Percentiles rank a stretch among this genome's conserved stretches.
phyloP scores from a whole-genome alignment of 2,797 vertebrate genomes.

The Phyllotis vaccarum region DNA sequence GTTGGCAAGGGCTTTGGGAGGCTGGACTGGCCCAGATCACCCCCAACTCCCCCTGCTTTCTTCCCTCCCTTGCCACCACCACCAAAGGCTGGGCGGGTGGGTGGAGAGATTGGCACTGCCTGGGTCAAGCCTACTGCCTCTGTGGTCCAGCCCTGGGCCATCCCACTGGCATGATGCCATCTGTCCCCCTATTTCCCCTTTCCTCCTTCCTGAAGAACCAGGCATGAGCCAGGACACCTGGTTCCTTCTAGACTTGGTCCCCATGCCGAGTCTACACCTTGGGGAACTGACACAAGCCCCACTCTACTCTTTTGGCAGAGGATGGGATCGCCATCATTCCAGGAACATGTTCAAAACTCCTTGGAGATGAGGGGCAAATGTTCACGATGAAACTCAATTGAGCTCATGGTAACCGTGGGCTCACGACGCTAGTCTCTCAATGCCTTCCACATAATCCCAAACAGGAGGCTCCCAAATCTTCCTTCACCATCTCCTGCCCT shows the following conservation, averaged over 20 bases:
- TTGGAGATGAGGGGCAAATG: constrained; percentile 3
- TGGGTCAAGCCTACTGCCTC: constrained; percentile 65
- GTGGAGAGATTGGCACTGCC: constrained; percentile 62
- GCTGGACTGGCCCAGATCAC: constrained; percentile 79
- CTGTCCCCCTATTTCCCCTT: not conserved
- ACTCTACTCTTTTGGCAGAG: not conserved
- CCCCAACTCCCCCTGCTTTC: constrained; percentile 54
- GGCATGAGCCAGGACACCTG: constrained; percentile 61
- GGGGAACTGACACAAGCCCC: not conserved
- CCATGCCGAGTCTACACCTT: not conserved
- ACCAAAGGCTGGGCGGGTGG: constrained; percentile 65
- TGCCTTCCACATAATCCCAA: not conserved
- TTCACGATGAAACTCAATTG: not conserved
- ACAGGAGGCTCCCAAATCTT: not conserved
- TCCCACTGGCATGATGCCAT: constrained; percentile 40
- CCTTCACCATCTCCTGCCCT: not conserved
- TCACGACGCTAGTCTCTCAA: not conserved
- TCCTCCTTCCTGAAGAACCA: constrained; percentile 57
- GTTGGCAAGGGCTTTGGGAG: constrained; percentile 82
- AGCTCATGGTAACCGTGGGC: not conserved
- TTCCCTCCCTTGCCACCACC: constrained; percentile 61
- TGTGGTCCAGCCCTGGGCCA: constrained; percentile 30
- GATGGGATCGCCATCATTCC: constrained; percentile 3
- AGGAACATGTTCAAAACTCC: constrained; percentile 37
- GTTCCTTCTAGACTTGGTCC: constrained; percentile 46